Conservation (phyloP, 2,113 vertebrate species). For the Nanorana parkeri region DNA sequence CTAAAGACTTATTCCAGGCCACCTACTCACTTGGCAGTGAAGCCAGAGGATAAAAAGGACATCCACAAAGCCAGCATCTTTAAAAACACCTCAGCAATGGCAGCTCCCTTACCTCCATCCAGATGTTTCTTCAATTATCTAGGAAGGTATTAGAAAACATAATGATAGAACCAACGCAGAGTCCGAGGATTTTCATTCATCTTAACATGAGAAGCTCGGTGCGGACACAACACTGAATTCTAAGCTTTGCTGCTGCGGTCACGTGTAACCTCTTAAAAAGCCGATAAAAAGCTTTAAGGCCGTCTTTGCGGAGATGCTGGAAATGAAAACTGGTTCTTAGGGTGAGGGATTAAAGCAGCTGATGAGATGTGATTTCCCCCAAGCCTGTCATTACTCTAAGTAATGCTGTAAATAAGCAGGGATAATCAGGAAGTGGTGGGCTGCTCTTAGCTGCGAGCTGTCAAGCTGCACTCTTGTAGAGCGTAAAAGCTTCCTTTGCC, state of each 20-base stretch:
- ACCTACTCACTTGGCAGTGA: no score
- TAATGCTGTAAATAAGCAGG: constrained; percentile 39
- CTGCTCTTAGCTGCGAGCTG: constrained; percentile 6
- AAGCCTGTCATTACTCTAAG: constrained; percentile 24
- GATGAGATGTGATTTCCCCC: constrained; percentile 43
- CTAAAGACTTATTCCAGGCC: no score
- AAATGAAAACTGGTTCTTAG: constrained; percentile 21
- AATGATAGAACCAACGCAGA: no score
- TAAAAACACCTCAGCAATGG: no score
- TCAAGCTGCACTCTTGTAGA: not conserved
- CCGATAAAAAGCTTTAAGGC: not conserved
- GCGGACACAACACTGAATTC: not conserved
- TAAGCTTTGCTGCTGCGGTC: not conserved
- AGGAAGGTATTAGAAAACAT: no score
- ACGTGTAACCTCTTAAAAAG: not conserved
- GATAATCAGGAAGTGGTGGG: constrained; percentile 22
- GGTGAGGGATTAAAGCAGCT: constrained; percentile 18
- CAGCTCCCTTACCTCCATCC: no score
- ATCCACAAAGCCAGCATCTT: no score
- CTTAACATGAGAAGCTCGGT: not conserved
- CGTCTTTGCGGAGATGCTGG: not conserved
- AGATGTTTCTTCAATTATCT: no score
- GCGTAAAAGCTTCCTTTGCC: not conserved
- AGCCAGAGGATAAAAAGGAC: no score
- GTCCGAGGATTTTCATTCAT: no score